These are phyloP conservation scores for Mythimna impura DNA, from an alignment of 2,888 invertebrate species.

Conservation along the genomic window DNA sequence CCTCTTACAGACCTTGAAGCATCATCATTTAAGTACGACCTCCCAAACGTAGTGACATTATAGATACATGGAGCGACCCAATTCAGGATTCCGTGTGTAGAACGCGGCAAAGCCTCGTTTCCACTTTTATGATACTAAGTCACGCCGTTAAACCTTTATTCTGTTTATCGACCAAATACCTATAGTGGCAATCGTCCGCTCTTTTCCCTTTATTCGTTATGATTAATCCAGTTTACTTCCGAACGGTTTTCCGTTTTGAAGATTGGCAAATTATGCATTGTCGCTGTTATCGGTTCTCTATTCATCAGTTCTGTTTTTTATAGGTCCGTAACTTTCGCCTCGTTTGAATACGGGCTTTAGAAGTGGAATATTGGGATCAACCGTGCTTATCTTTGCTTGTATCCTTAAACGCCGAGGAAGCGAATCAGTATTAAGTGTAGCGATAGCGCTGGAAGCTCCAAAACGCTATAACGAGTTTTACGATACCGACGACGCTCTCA, in stretches of 20 bases:
- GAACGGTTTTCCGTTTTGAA: slow-evolving; percentile 13
- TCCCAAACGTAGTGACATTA: slow-evolving; percentile 68
- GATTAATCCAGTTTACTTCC: slow-evolving; percentile 38
- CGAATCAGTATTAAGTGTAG: slow-evolving; percentile 24
- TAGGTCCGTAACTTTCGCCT: slow-evolving; percentile 17
- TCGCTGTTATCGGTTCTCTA: slow-evolving; percentile 5
- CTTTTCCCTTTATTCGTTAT: slow-evolving; percentile 31
- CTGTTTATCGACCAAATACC: slow-evolving; percentile 75
- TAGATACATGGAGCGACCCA: slow-evolving; percentile 74
- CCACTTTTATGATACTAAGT: slow-evolving; percentile 76
- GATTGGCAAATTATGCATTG: slow-evolving; percentile 20
- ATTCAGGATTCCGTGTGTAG: slow-evolving; percentile 76
- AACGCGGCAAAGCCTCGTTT: slow-evolving; percentile 73
- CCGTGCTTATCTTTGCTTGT: slow-evolving; percentile 33
- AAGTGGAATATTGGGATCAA: slow-evolving; percentile 25
- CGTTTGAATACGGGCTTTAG: slow-evolving; percentile 23
- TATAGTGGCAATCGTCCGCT: slow-evolving; percentile 44
- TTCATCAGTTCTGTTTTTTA: slow-evolving; percentile 17
- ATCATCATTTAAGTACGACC: slow-evolving; percentile 64
- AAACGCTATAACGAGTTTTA: slow-evolving; percentile 25
- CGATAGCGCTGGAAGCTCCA: slow-evolving; percentile 22
- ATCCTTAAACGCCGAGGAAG: slow-evolving; percentile 28
- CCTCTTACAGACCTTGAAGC: slow-evolving; percentile 26
- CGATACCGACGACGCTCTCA: slow-evolving; percentile 25
- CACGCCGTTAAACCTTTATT: slow-evolving; percentile 79